Evolutionary conservation across 37 sponge, comb jelly and placozoan genomes (phyloP).

Genomic region (Ephydatia muelleri): DNA sequence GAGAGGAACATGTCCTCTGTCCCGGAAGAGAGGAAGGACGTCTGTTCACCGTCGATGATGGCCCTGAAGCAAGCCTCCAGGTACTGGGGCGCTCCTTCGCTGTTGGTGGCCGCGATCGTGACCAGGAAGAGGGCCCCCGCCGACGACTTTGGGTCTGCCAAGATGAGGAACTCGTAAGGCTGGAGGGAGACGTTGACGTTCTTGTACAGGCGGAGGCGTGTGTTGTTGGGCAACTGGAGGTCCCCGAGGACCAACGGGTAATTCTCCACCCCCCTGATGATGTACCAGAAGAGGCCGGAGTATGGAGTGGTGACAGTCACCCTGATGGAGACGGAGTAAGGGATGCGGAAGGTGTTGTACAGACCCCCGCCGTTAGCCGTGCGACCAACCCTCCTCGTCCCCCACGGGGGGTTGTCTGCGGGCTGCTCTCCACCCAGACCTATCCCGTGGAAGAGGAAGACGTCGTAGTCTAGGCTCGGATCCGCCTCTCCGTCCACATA

Average conservation of each 20-base stretch:
- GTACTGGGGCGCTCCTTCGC: constrained; percentile 30
- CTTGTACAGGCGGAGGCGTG: constrained; percentile 73
- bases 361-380: constrained; percentile 47
- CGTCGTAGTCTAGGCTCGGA: constrained; percentile 67
- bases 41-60: constrained; percentile 43
- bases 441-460: constrained; percentile 73
- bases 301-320: constrained; percentile 65
- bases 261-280: constrained; percentile 79
- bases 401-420: constrained; percentile 57
- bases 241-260: constrained; percentile 71
- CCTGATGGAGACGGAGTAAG: constrained; percentile 53
- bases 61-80: constrained; percentile 69
- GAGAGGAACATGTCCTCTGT: constrained; percentile 89
- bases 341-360: constrained; percentile 70
- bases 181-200: constrained; percentile 30
- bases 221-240: constrained; percentile 51
- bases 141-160: constrained; percentile 38
- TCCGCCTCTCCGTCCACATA: constrained; percentile 73
- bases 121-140: constrained; percentile 69
- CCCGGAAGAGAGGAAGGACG: constrained; percentile 73
- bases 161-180: constrained; percentile 54
- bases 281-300: constrained; percentile 62
- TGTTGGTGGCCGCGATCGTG: constrained; percentile 53
- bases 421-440: constrained; percentile 36
- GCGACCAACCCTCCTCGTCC: constrained; percentile 49